Conservation (phyloP, 2,888 invertebrate genomes). For the Lagria hirta region DNA sequence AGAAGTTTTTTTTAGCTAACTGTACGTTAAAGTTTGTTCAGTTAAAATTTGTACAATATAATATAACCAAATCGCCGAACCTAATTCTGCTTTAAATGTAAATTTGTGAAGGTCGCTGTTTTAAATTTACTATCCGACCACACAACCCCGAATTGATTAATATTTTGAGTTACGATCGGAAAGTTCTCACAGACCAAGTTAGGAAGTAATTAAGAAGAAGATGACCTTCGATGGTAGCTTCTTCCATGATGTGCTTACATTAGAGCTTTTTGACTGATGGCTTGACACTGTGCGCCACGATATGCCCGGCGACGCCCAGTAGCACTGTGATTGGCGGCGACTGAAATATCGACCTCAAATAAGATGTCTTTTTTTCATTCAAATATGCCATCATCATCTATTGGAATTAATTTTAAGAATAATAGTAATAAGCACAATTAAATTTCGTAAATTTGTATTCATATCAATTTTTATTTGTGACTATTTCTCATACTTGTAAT, state of each 20-base stretch:
- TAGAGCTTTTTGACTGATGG: slow-evolving; percentile 27
- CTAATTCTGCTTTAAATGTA: slow-evolving; percentile 34
- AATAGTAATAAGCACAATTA: too few relatives aligned
- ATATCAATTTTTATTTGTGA: too few relatives aligned
- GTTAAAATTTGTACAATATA: too few relatives aligned
- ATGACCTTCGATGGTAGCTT: slow-evolving; percentile 31
- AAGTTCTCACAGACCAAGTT: slow-evolving; percentile 33
- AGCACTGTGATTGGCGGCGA: slow-evolving; percentile 28
- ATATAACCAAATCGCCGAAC: too few relatives aligned
- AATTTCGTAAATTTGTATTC: too few relatives aligned
- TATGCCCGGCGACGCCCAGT: slow-evolving; percentile 27
- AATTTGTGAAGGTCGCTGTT: slow-evolving; percentile 5
- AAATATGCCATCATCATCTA: too few relatives aligned
- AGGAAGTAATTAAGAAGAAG: slow-evolving; percentile 35
- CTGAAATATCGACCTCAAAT: slow-evolving; percentile 25
- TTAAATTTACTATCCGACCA: slow-evolving; percentile 13
- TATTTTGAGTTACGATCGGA: slow-evolving; percentile 35
- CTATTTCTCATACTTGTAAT: too few relatives aligned
- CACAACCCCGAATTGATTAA: slow-evolving; percentile 32
- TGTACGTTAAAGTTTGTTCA: too few relatives aligned
- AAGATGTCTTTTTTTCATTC: too few relatives aligned
- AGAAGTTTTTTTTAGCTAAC: too few relatives aligned
- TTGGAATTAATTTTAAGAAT: too few relatives aligned
- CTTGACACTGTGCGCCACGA: slow-evolving; percentile 24
- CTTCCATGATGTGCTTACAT: slow-evolving; percentile 36